phyloP scores from a whole-genome alignment of 2,797 vertebrate genomes.

The Melanotaenia parkinsoni region DNA sequence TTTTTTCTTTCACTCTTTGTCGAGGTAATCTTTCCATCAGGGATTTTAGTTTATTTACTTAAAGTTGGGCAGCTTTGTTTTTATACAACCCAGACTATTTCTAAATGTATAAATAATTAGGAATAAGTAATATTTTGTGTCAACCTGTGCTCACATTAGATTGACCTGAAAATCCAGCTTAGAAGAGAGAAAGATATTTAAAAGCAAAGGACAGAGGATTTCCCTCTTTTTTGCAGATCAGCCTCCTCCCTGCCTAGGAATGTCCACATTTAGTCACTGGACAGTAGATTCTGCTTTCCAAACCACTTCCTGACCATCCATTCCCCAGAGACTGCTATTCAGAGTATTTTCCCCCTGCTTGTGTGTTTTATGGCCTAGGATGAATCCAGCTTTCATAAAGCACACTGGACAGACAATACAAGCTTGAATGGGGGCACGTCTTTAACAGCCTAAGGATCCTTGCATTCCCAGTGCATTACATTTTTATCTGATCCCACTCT shows the following conservation, averaged over 20 bases:
- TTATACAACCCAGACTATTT: background rate
- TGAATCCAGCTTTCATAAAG: conserved; percentile 51
- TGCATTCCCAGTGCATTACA: conserved; percentile 52
- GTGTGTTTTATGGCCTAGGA: conserved; percentile 38
- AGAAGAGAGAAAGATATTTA: background rate
- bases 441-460: conserved; percentile 27
- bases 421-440: conserved; percentile 14
- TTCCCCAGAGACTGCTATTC: conserved; percentile 36
- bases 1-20: too few relatives aligned
- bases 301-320: conserved; percentile 69
- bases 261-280: conserved; percentile 65
- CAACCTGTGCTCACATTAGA: background rate
- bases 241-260: conserved; percentile 72
- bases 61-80: background rate
- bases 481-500: conserved; percentile 47
- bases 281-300: conserved; percentile 61
- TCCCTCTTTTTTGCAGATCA: conserved; percentile 35
- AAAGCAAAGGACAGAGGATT: conserved; percentile 29
- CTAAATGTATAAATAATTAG: background rate
- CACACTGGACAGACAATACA: conserved; percentile 24
- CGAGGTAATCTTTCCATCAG: background rate
- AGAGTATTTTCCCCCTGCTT: conserved; percentile 17
- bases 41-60: background rate
- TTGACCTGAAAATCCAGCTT: background rate
- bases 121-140: background rate